A percentile compares a stretch with the other conserved stretches of the same genome.
Conservation (phyloP, 2,888 invertebrate genomes). For the Erpobdella octoculata region DNA sequence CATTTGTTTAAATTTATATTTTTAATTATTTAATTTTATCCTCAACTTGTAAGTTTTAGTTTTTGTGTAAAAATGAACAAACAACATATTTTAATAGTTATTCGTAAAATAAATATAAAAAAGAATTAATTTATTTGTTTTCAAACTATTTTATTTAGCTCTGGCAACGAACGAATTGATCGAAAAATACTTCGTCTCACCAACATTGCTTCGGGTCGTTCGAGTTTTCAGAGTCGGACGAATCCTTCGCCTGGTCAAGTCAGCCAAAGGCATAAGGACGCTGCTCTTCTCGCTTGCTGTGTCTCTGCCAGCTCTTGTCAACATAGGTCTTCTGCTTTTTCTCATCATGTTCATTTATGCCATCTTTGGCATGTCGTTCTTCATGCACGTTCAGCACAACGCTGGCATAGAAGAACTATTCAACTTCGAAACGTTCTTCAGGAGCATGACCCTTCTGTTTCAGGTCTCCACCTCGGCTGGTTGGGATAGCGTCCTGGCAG, state of each 20-base stretch:
- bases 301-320: conserved; percentile 95
- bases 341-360: conserved; percentile 99
- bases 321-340: conserved; percentile 93
- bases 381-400: conserved; percentile 91
- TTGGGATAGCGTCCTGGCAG: conserved; percentile 89
- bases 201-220: conserved; percentile 91
- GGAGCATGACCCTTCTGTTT: conserved; percentile 94
- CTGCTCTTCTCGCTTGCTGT: conserved; percentile 93
- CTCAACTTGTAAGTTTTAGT: background rate
- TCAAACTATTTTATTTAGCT: too few relatives aligned
- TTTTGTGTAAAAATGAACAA: background rate
- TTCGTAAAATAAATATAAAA: background rate
- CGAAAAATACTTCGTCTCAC: conserved; percentile 93
- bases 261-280: conserved; percentile 94
- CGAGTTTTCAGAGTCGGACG: conserved; percentile 96
- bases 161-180: conserved; percentile 91
- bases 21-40: background rate
- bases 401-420: conserved; percentile 88
- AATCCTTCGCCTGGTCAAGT: conserved; percentile 92
- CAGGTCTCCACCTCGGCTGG: conserved; percentile 65
- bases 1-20: background rate
- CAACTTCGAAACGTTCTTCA: conserved; percentile 96
- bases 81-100: background rate
- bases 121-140: background rate
- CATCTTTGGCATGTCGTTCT: conserved; percentile 98